Evolutionary conservation across 2,888 invertebrate genomes (phyloP).

Genomic region (Spodoptera picta): DNA sequence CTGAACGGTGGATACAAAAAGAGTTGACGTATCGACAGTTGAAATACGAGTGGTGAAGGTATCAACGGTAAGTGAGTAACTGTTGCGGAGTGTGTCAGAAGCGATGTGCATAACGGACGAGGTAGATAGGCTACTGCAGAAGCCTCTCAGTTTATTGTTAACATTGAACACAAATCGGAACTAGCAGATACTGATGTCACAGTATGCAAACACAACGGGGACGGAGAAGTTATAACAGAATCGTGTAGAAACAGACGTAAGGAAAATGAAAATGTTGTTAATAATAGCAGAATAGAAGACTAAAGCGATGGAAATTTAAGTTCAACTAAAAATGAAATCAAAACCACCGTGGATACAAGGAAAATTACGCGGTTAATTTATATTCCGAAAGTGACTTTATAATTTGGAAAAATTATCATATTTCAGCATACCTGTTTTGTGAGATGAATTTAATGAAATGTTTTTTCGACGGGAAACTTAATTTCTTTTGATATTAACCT

Average conservation of each 20-base stretch:
- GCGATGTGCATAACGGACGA: conserved; percentile 24
- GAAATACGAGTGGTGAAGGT: conserved; percentile 47
- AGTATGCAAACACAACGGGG: conserved; percentile 30
- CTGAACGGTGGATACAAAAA: conserved; percentile 46
- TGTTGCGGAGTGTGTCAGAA: conserved; percentile 22
- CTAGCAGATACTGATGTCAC: conserved; percentile 30
- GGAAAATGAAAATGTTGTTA: neutral
- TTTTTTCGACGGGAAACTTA: conserved; percentile 9
- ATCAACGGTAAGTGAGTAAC: conserved; percentile 35
- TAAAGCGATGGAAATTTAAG: conserved; percentile 10
- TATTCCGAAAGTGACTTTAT: conserved; percentile 39
- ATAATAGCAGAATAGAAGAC: conserved; percentile 11
- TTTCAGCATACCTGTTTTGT: conserved; percentile 38
- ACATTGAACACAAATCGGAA: conserved; percentile 47
- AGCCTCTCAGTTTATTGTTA: conserved; percentile 41
- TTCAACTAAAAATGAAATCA: conserved; percentile 24
- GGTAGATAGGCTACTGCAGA: conserved; percentile 38
- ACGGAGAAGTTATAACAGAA: conserved; percentile 22
- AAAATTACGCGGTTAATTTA: conserved; percentile 33
- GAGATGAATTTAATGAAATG: conserved; percentile 26
- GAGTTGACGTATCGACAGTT: conserved; percentile 60
- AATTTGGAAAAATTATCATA: conserved; percentile 39
- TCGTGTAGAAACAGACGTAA: neutral
- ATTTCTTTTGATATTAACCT: conserved; percentile 17
- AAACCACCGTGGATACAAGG: conserved; percentile 2